Evolutionary conservation across 2,797 vertebrate species (phyloP), one percentile per base, ranked within the genome.

Genomic region (Girardinus metallicus): DNA sequence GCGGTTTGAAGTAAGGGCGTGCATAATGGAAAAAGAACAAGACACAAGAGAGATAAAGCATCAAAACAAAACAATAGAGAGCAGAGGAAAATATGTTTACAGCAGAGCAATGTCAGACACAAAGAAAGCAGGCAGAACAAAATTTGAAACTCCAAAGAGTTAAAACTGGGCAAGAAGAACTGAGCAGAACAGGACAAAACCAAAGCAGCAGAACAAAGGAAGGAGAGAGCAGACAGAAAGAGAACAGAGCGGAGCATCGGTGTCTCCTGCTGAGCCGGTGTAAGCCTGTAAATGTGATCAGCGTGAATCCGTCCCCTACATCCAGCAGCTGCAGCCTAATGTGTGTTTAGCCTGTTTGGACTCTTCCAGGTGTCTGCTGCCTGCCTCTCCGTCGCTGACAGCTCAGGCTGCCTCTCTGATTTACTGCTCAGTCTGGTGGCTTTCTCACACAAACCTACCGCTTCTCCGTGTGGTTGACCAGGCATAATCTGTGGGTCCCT

Each of bases 241-340:
- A 84, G 74, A 75, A 31, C 4, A 0, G 51, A 79, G 73, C 29
- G 11, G 80, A 86, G 77, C 60, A 76, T 81, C 80, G 31, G 81
- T 4, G 83, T 83, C 83, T 90, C 87, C 80, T 62, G 87, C 88
- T 88, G 89, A 92, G 89, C 86, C 11, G 73, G 31, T 92, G 85
- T 88, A 83, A 91, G 88, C 88, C 80, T 88, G 85, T 82, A 84
- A 87, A 88, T 92, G 89, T 91, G 91, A 91, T 91, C 89, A 88
- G 80, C 86, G 86, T 82, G 84, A 80, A 86, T 85, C 85, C 53
- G 21, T 86, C 85, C 86, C 75, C 81, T 76, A 85, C 87, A 88
- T 75, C 85, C 87, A 88, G 92, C 88, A 81, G 89, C 89, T 90
- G 87, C 83, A 85, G 86, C 74, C 84, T 91, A 83, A 90, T 86